These are phyloP conservation scores for Drosophila guanche DNA, from an alignment of 1,140 invertebrate genomes.

Conservation along the genomic window DNA sequence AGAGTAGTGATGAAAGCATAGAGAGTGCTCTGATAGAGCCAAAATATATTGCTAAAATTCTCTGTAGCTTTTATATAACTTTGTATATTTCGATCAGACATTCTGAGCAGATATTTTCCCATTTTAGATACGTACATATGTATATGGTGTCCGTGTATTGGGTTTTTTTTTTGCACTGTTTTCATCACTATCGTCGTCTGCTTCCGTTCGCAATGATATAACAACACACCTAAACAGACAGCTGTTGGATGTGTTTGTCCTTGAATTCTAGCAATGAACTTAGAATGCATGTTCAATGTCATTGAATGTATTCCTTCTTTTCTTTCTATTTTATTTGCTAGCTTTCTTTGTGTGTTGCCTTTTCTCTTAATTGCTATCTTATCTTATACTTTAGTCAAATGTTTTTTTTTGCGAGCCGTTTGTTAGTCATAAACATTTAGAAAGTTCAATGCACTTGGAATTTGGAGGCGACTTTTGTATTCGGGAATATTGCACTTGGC, in stretches of 20 bases:
- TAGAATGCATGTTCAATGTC: slow-evolving; percentile 41
- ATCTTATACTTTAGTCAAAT: slow-evolving; percentile 24
- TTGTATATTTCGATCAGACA: too few relatives aligned
- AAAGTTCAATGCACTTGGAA: slow-evolving; percentile 72
- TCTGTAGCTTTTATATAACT: too few relatives aligned
- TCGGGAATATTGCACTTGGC: slow-evolving; percentile 48
- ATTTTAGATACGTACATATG: too few relatives aligned
- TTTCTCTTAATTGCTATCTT: slow-evolving; percentile 28
- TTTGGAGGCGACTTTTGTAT: slow-evolving; percentile 26
- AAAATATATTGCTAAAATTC: too few relatives aligned
- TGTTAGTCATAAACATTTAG: slow-evolving; percentile 52
- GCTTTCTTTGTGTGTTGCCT: slow-evolving; percentile 20
- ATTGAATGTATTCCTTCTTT: slow-evolving; percentile 35
- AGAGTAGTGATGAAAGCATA: too few relatives aligned
- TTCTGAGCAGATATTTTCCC: too few relatives aligned
- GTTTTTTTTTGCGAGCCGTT: slow-evolving; percentile 18
- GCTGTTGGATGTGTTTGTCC: slow-evolving; percentile 38
- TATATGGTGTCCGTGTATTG: too few relatives aligned
- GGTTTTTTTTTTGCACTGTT: too few relatives aligned
- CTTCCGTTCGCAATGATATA: slow-evolving; percentile 2
- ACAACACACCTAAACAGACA: slow-evolving; percentile 11
- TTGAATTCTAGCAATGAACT: slow-evolving; percentile 44
- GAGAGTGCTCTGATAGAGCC: too few relatives aligned
- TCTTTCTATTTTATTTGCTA: slow-evolving; percentile 17
- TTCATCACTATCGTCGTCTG: too few relatives aligned